A percentile compares a stretch with the other conserved stretches of the same genome.
Conservation (phyloP, 2,888 invertebrate species). For the Thumatha senex region DNA sequence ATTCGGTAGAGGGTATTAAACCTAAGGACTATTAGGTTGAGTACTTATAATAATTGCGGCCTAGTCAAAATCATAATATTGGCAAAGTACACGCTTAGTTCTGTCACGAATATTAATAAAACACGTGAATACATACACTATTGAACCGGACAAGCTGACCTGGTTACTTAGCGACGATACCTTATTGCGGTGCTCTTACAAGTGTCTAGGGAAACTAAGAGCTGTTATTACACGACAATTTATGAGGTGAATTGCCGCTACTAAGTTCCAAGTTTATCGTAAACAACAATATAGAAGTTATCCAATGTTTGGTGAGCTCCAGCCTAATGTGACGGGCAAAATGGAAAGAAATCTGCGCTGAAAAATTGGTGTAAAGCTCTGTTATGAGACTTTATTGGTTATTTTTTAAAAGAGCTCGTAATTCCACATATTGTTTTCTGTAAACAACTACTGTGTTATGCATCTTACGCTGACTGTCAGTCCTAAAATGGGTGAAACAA, state of each 20-base stretch:
- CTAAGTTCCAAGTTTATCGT: slow-evolving; percentile 75
- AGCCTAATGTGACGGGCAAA: slow-evolving; percentile 66
- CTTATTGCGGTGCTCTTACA: slow-evolving; percentile 74
- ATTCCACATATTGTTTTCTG: no score
- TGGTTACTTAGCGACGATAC: slow-evolving; percentile 57
- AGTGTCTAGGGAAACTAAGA: slow-evolving; percentile 77
- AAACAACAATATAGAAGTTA: slow-evolving; percentile 80
- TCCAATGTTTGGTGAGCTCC: slow-evolving; percentile 61
- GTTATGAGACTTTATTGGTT: slow-evolving; percentile 63
- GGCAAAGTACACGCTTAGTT: slow-evolving; percentile 8
- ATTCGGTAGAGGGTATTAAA: slow-evolving; percentile 1
- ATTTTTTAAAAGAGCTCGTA: slow-evolving; percentile 33
- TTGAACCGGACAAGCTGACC: slow-evolving; percentile 45
- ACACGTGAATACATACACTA: slow-evolving; percentile 40
- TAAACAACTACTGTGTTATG: no score
- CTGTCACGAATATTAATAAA: slow-evolving; percentile 22
- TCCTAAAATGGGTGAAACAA: no score
- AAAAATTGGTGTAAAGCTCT: slow-evolving; percentile 59
- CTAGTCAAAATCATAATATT: slow-evolving; percentile 15
- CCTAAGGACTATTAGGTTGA: slow-evolving; percentile 5
- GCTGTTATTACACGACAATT: slow-evolving; percentile 79
- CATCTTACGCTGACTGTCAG: no score
- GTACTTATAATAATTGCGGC: slow-evolving; percentile 26
- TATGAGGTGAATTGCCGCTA: slow-evolving; percentile 74
- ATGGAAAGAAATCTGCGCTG: slow-evolving; percentile 62